Evolutionary conservation across 2,113 vertebrate species (phyloP).

Genomic region (Ammodytes marinus): DNA sequence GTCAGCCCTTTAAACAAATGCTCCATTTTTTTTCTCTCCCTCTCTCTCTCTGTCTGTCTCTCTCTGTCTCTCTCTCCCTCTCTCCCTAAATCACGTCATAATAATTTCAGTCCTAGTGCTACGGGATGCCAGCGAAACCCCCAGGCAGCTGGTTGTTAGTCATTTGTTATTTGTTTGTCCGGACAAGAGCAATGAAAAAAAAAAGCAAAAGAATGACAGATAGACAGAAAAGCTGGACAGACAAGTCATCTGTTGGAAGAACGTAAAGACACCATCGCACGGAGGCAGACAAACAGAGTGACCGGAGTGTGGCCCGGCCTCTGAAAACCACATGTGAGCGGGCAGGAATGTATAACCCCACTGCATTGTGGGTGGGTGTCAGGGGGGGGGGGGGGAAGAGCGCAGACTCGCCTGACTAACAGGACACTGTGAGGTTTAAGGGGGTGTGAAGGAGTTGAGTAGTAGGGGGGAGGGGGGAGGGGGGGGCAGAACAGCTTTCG

Average conservation of each 20-base stretch:
- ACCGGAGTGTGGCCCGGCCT: slow-evolving; percentile 60
- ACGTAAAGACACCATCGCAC: slow-evolving; percentile 52
- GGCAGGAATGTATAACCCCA: slow-evolving; percentile 73
- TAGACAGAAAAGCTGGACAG: slow-evolving; percentile 24
- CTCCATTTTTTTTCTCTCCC: slow-evolving; percentile 15
- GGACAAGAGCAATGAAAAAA: not conserved
- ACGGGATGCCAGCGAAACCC: slow-evolving; percentile 33
- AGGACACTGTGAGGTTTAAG: slow-evolving; percentile 62
- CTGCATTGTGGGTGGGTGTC: slow-evolving; percentile 68
- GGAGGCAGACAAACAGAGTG: slow-evolving; percentile 45
- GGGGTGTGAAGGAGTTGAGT: slow-evolving; percentile 8
- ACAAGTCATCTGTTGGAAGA: slow-evolving; percentile 13
- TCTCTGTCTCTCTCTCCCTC: too few species aligned
- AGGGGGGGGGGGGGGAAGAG: slow-evolving; percentile 45
- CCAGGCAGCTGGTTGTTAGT: slow-evolving; percentile 27
- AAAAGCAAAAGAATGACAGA: slow-evolving; percentile 2
- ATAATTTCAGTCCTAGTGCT: slow-evolving; percentile 26
- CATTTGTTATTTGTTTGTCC: slow-evolving; percentile 32
- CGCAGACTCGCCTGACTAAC: slow-evolving; percentile 73
- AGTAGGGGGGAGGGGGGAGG: not conserved
- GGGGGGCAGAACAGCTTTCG: slow-evolving; percentile 42
- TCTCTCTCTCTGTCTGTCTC: too few species aligned
- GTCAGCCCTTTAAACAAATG: slow-evolving; percentile 47
- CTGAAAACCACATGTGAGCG: slow-evolving; percentile 73
- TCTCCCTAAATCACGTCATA: slow-evolving; percentile 34